Base-by-base conservation (phyloP, 1,140 invertebrate genomes). In the Drosophila neocordata region DNA sequence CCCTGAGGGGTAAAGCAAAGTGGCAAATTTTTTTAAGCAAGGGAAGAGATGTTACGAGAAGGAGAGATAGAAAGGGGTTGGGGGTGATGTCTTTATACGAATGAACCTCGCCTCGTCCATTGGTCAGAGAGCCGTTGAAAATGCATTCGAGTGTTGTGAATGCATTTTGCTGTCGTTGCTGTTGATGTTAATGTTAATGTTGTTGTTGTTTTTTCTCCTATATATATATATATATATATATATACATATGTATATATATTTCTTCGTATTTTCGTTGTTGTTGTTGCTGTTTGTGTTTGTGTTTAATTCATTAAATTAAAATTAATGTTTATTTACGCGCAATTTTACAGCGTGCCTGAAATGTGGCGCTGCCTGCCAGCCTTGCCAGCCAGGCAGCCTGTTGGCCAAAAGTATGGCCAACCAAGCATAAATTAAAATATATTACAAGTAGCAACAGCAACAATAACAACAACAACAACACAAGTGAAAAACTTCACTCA, bases 271-370 rank as follows among this genome's bases (percentile, higher is more conserved):
- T 31, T 31, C 6, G 1, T 31, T 31, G 4, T 6, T 31, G 27
- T 6, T 31, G 2, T 55, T 56, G 5, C 31, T 13, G 13, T 22
- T 37, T 6, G 52, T 61, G 61, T 73, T 55, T 70, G 71, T 79
- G 73, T 82, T 87, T 77, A 78, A 88, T 87, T 87, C 79, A 87
- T 87, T 88, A 87, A 87, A 88, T 88, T 79, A 88, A 87, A 83
- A 87, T 83, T 87, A 87, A 87, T 83, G 83, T 70, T 83, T 72
- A 73, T 87, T 82, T 87, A 87, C 82, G 82, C 78, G 63, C 74
- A 65, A 85, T 85, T 82, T 87, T 85, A 67, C 73, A 78, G 63
- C 66, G 61, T 73, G 80, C 66, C 68, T 69, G 79, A 72, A 66
- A 59, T 65, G 62, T 61, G 27, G 69, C 57, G 73, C 41, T 59